Evolutionary conservation across 2,113 vertebrate genomes (phyloP).

Genomic region (Melospiza georgiana): DNA sequence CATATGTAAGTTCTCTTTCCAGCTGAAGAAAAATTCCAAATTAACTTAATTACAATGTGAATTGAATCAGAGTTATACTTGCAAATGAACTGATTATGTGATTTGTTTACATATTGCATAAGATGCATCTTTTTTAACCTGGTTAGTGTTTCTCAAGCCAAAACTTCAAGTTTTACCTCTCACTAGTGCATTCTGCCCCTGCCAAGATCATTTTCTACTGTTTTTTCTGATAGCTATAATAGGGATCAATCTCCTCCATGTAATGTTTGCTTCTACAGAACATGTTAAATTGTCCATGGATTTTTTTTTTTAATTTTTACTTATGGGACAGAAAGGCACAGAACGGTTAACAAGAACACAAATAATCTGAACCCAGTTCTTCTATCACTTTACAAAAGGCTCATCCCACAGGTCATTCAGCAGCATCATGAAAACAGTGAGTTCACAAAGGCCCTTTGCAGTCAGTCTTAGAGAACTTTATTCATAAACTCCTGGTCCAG

Average conservation of each 20-base stretch:
- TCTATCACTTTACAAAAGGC: background rate
- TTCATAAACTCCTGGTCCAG: too few relatives aligned
- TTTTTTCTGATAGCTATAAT: background rate
- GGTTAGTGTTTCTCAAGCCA: background rate
- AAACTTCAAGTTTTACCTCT: background rate
- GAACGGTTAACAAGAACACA: background rate
- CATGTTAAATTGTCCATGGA: accelerated
- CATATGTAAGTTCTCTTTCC: too few relatives aligned
- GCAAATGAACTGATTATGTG: background rate
- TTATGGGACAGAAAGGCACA: background rate
- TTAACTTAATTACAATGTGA: background rate
- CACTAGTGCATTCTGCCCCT: accelerated
- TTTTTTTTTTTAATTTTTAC: background rate
- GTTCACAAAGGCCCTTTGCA: background rate
- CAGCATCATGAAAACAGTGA: background rate
- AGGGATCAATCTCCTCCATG: background rate
- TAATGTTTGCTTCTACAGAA: background rate
- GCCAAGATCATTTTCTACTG: background rate
- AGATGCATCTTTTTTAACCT: background rate
- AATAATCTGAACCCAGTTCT: background rate
- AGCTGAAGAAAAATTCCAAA: too few relatives aligned
- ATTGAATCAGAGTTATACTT: background rate
- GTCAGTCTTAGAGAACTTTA: background rate
- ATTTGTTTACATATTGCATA: background rate
- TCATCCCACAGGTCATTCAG: background rate